These are phyloP conservation scores for Willowsia nigromaculata DNA, from an alignment of 2,888 invertebrate genomes.

Conservation along the genomic window DNA sequence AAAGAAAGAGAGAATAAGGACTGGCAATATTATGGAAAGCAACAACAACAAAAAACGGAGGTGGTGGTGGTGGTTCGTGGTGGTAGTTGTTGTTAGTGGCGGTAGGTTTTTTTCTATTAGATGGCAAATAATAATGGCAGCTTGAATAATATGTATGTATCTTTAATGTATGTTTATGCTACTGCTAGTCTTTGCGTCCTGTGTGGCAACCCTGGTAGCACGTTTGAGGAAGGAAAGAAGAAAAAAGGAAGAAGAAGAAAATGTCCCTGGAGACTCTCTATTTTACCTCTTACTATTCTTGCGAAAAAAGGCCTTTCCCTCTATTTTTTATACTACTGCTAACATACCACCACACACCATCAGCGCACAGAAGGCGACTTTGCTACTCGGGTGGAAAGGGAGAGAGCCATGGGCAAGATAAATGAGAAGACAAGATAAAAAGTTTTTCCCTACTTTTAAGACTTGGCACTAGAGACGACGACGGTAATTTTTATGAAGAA, in stretches of 20 bases:
- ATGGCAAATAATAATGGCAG: constrained; percentile 1
- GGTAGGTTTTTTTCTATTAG: neutral
- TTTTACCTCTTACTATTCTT: constrained; percentile 14
- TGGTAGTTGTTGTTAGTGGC: neutral
- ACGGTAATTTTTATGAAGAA: neutral
- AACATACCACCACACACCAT: neutral
- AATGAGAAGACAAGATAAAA: constrained; percentile 9
- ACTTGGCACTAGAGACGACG: neutral
- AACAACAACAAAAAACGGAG: constrained; percentile 2
- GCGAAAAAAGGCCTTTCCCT: constrained; percentile 1
- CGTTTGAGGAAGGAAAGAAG: neutral
- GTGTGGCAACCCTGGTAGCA: neutral
- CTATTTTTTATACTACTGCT: neutral
- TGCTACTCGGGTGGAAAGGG: neutral
- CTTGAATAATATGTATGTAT: neutral
- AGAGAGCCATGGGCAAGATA: constrained; percentile 32
- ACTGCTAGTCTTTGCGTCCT: neutral
- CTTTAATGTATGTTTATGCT: neutral
- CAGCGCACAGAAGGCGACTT: neutral
- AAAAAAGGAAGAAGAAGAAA: neutral
- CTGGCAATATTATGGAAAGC: neutral
- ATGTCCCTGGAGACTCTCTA: constrained; percentile 34
- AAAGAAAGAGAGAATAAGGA: neutral
- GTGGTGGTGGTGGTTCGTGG: neutral
- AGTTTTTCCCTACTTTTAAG: constrained; percentile 28